Evolutionary conservation across 2,888 invertebrate genomes (phyloP).

Genomic region (Zaprionus bogoriensis): DNA sequence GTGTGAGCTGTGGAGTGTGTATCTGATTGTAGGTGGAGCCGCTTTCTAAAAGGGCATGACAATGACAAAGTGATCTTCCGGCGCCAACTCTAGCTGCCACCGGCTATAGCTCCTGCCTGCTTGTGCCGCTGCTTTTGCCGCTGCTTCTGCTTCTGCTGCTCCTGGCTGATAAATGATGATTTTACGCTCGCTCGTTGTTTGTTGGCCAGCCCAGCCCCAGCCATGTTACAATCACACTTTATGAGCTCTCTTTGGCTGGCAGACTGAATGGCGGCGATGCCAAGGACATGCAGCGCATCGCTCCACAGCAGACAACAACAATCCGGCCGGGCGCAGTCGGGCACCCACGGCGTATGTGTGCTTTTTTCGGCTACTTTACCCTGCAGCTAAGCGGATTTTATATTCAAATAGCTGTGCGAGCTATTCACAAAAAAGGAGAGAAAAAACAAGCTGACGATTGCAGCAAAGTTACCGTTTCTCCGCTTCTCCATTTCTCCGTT

Average conservation of each 20-base stretch:
- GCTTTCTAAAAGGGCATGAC: conserved; percentile 63
- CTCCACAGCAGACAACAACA: conserved; percentile 11
- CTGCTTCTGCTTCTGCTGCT: conserved; percentile 26
- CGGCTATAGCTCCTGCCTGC: conserved; percentile 15
- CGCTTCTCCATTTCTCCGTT: too few relatives aligned
- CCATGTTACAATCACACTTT: conserved; percentile 64
- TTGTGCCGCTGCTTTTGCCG: conserved; percentile 11
- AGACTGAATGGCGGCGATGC: conserved; percentile 48
- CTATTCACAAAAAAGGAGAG: conserved; percentile 15
- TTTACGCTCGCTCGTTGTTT: conserved; percentile 55
- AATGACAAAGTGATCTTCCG: conserved; percentile 80
- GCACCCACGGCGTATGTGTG: conserved; percentile 43
- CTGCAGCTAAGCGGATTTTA: conserved; percentile 66
- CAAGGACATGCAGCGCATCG: conserved; percentile 41
- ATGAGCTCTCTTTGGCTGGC: conserved; percentile 49
- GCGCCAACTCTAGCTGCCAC: conserved; percentile 57
- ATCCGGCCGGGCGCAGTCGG: conserved; percentile 1
- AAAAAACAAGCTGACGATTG: conserved; percentile 61
- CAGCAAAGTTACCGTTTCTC: conserved; percentile 50
- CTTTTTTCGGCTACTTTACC: conserved; percentile 33
- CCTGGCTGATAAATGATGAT: conserved; percentile 63
- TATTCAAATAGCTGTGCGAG: conserved; percentile 54
- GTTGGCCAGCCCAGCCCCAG: conserved; percentile 43
- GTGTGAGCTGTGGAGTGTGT: conserved; percentile 8
- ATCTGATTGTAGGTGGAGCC: conserved; percentile 34